These are phyloP conservation scores for Eretmochelys imbricata DNA, from an alignment of 2,113 vertebrate species.

Conservation along the genomic window DNA sequence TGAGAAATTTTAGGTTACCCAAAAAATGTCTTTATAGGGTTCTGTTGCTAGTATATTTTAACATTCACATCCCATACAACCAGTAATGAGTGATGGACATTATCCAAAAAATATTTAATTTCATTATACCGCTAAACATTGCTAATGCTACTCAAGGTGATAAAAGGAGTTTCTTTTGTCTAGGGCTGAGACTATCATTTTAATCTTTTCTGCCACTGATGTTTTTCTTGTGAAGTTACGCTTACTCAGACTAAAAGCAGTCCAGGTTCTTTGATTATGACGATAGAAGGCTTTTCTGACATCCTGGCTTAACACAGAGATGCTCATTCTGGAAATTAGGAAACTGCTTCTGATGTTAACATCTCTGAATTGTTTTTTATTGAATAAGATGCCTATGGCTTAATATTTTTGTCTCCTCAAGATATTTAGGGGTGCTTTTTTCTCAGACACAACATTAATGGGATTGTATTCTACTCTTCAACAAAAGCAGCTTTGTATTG, in stretches of 20 bases:
- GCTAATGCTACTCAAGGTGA: not conserved
- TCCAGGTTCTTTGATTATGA: not conserved
- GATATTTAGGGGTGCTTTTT: not conserved
- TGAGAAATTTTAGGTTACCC: not conserved
- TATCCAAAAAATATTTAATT: not conserved
- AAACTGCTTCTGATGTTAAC: not conserved
- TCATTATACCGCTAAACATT: not conserved
- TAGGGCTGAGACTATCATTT: not conserved
- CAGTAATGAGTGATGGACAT: not conserved
- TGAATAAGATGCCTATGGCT: not conserved
- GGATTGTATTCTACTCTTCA: not conserved
- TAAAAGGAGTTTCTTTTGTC: slow-evolving; percentile 22
- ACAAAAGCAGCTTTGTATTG: not conserved
- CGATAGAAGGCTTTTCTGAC: not conserved
- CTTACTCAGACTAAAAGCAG: slow-evolving; percentile 19
- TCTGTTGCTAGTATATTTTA: not conserved
- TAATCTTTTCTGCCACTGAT: slow-evolving; percentile 27
- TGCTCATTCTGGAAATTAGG: slow-evolving; percentile 6
- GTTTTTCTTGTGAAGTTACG: slow-evolving; percentile 8
- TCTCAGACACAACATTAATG: not conserved
- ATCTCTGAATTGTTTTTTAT: not conserved
- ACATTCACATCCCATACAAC: not conserved
- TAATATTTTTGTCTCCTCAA: not conserved
- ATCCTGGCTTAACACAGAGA: not conserved
- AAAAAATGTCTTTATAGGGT: not conserved